Evolutionary conservation across 2,888 invertebrate genomes (phyloP), one percentile per base, ranked within the genome.

Genomic region (Cheilosia impressa): DNA sequence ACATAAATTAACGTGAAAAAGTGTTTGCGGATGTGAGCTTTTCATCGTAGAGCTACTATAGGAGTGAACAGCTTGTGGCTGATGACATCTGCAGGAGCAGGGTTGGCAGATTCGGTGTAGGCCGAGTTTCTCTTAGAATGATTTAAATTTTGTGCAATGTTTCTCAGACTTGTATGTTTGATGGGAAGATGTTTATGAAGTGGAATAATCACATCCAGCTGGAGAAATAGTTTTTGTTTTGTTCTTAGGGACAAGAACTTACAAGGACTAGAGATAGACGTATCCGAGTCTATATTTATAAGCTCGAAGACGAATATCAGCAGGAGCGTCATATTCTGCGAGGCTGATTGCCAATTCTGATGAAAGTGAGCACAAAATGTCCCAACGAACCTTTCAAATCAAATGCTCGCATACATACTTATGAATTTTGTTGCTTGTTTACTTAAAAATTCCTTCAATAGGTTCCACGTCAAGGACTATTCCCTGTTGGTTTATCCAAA

Each of bases 1-100:
- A 85, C 85, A 85, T 85, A 85, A 85, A 81, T 85, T 81, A 81
- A 72, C 76, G 72, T 62, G 65, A 52, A 82, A 79, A 79, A 84
- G 69, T 76, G 53, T 62, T 53, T 72, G 66, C 22, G 62, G 76
- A 81, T 65, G 57, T 63, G 60, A 50, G 43, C 63, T 68, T 63
- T 77, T 66, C 76, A 66, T 45, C 69, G 69, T 58, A 27, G 24
- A 58, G 41, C 34, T 47, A 24, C 55, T 6, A n/a, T 31, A 73
- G 22, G 52, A 19, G 55, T 17, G 31, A 63, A 71, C 65, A 78
- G 66, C 71, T 69, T 78, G 73, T 43, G 68, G 78, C 55, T 60
- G 78, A 78, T 66, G 78, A 83, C 72, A 72, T 83, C 78, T 77
- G 27, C 19, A 41, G 27, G 50, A 45, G 41, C 31, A 41, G 27